Evolutionary conservation across 2,113 vertebrate genomes (phyloP).

Genomic region (Scolopax mira): DNA sequence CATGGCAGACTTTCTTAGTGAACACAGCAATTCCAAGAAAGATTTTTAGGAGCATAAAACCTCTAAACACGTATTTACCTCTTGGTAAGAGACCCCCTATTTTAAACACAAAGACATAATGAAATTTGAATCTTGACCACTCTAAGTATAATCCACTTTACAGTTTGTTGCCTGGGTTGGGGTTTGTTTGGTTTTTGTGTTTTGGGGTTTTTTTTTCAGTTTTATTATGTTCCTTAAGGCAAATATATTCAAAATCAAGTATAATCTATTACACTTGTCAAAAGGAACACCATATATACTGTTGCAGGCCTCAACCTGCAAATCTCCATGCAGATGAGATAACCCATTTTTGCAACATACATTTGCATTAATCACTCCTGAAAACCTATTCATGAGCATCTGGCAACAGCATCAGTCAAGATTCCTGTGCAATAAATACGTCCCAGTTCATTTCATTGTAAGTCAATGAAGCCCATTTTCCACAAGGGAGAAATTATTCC

Average conservation of each 20-base stretch:
- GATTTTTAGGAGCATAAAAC: not conserved
- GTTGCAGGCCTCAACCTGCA: not conserved
- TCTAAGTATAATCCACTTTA: not conserved
- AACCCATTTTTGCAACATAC: not conserved
- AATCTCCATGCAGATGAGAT: not conserved
- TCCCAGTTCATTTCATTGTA: not conserved
- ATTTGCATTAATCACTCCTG: not conserved
- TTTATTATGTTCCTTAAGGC: not conserved
- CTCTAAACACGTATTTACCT: not conserved
- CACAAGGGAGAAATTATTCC: not conserved
- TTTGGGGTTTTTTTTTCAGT: not conserved
- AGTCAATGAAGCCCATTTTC: not conserved
- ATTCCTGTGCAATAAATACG: not conserved
- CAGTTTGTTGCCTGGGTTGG: not conserved
- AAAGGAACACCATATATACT: not conserved
- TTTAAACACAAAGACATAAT: not conserved
- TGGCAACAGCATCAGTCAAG: not conserved
- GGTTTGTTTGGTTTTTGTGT: not conserved
- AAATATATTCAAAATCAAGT: not conserved
- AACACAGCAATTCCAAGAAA: not conserved
- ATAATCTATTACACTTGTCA: not conserved
- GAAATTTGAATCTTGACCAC: not conserved
- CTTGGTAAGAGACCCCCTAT: not conserved
- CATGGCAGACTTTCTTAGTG: not conserved
- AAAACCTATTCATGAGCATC: not conserved